Conservation (phyloP, 2,113 vertebrate species). For the Eira barbara region DNA sequence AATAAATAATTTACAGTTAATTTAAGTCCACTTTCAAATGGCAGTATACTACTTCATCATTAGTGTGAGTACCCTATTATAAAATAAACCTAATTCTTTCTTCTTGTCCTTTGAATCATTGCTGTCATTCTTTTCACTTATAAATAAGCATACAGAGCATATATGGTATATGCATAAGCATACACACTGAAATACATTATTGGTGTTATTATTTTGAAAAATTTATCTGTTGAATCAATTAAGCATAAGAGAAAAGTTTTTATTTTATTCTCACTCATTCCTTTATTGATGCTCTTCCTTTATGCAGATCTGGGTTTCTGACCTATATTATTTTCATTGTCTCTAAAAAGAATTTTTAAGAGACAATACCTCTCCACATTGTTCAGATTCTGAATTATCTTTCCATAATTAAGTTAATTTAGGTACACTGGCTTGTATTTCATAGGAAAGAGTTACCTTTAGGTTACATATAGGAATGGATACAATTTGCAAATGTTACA, state of each 20-base stretch:
- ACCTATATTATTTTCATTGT: neutral
- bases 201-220: neutral
- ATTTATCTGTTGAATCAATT: neutral
- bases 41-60: neutral
- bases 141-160: neutral
- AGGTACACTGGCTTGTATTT: conserved; percentile 4
- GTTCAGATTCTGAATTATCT: neutral
- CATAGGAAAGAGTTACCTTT: neutral
- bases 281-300: neutral
- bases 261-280: neutral
- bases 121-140: neutral
- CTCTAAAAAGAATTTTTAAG: neutral
- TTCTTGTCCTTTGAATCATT: neutral
- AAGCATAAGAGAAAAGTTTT: neutral
- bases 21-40: neutral
- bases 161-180: neutral
- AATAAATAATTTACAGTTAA: neutral
- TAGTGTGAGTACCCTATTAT: neutral
- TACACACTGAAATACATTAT: neutral
- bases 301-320: neutral
- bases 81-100: neutral
- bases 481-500: neutral
- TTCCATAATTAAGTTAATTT: neutral
- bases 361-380: neutral
- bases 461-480: neutral